Evolutionary conservation across 2,797 vertebrate species (phyloP), one percentile per base, ranked within the genome.

Genomic region (Kryptopterus vitreolus): DNA sequence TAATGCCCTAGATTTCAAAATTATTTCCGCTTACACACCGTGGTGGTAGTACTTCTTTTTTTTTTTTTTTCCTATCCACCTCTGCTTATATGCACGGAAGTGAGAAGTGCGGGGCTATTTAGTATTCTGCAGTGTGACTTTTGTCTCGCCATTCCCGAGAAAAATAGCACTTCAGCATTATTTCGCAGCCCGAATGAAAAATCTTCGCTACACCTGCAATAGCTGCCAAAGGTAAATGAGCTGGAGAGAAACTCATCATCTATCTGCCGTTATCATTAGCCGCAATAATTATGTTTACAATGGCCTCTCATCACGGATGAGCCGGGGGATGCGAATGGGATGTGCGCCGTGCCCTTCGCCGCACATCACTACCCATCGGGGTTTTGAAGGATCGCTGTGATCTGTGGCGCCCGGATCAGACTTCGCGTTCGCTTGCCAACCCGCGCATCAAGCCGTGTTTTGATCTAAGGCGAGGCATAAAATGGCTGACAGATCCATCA

Each of bases 211-310:
- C 83, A 87, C 86, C 86, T 87, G 86, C 81, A 77, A 76, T 74
- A 71, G 73, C 83, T 83, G 86, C 83, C 84, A 69, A 83, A 84
- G 85, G 75, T 86, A 86, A 87, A 87, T 87, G 86, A 87, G 86
- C 85, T 86, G 85, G 69, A 84, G 79, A 83, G 77, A 85, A 86
- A 83, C 83, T 82, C 83, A 87, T 87, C 86, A 87, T 86, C 86
- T 86, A 79, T 87, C 82, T 86, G 86, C 83, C 83, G 86, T 87
- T 87, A 87, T 87, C 86, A 87, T 87, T 86, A 87, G 85, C 83
- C 58, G 69, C 83, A 86, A 86, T 86, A 85, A 87, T 87, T 86
- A 87, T 84, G 86, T 87, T 87, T 87, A 86, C 86, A 86, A 87
- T 86, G 85, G 77, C 85, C 83, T 70, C 86, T 87, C 84, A 86